Evolutionary conservation across 2,113 vertebrate genomes (phyloP).

Genomic region (Physeter macrocephalus): DNA sequence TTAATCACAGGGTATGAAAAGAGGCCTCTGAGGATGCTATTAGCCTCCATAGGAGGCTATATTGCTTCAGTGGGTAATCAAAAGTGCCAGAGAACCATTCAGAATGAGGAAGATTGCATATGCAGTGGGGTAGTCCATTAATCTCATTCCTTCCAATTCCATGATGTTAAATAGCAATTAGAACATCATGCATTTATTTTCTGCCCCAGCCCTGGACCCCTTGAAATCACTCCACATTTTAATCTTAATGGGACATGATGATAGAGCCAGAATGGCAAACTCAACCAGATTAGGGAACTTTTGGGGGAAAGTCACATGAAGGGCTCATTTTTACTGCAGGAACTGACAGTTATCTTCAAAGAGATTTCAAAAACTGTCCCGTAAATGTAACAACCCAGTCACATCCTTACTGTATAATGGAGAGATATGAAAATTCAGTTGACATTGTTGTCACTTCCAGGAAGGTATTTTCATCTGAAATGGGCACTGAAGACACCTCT

Average conservation of each 20-base stretch:
- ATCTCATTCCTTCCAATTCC: background rate
- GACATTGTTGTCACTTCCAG: constrained; percentile 60
- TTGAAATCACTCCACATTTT: constrained; percentile 34
- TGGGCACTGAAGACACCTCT: background rate
- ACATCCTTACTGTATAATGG: constrained; percentile 79
- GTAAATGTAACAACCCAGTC: constrained; percentile 76
- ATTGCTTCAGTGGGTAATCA: background rate
- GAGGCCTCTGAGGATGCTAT: background rate
- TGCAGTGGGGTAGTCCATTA: background rate
- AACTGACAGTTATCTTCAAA: constrained; percentile 81
- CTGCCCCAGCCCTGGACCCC: background rate
- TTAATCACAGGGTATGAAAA: background rate
- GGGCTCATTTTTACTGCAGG: constrained; percentile 71
- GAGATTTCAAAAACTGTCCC: constrained; percentile 74
- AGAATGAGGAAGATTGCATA: background rate
- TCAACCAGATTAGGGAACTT: constrained; percentile 58
- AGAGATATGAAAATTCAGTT: constrained; percentile 74
- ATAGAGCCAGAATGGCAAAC: constrained; percentile 25
- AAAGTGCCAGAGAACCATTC: background rate
- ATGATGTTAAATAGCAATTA: constrained; percentile 35
- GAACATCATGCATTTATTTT: constrained; percentile 45
- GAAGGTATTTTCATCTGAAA: constrained; percentile 71
- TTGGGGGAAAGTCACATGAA: constrained; percentile 63
- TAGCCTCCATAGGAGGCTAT: background rate
- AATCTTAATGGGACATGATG: constrained; percentile 26